Conservation (phyloP, 2,888 invertebrate genomes). For the Glyphotaelius pellucidus region DNA sequence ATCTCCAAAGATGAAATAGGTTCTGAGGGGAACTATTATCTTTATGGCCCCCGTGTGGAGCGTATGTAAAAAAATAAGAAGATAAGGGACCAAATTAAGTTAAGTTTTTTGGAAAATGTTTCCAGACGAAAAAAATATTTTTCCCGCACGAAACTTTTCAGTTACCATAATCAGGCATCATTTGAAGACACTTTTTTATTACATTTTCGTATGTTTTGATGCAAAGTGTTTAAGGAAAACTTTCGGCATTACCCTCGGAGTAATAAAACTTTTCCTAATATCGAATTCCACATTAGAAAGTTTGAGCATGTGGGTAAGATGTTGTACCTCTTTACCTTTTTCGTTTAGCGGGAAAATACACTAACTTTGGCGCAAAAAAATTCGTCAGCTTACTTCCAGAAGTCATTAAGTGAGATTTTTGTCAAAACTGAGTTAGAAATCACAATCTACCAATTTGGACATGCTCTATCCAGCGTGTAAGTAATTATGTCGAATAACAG, state of each 20-base stretch:
- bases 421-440: too few species aligned
- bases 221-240: neutral
- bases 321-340: neutral
- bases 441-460: too few species aligned
- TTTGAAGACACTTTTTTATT: neutral
- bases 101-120: neutral
- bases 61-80: too few species aligned
- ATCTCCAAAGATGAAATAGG: too few species aligned
- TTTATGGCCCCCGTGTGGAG: too few species aligned
- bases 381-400: too few species aligned
- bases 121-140: neutral
- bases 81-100: neutral
- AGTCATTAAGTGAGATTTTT: too few species aligned
- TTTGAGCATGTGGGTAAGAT: neutral
- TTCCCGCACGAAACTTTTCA: neutral
- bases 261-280: conserved; percentile 28
- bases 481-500: too few species aligned
- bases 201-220: neutral
- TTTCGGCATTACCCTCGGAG: neutral
- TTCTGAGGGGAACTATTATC: too few species aligned
- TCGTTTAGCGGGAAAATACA: neutral
- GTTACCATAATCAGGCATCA: neutral
- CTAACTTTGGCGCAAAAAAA: too few species aligned
- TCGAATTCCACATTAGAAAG: conserved; percentile 13
- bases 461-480: too few species aligned